Evolutionary conservation across 2,797 vertebrate genomes (phyloP), one percentile per base, ranked within the genome.

Genomic region (Anas capensis): DNA sequence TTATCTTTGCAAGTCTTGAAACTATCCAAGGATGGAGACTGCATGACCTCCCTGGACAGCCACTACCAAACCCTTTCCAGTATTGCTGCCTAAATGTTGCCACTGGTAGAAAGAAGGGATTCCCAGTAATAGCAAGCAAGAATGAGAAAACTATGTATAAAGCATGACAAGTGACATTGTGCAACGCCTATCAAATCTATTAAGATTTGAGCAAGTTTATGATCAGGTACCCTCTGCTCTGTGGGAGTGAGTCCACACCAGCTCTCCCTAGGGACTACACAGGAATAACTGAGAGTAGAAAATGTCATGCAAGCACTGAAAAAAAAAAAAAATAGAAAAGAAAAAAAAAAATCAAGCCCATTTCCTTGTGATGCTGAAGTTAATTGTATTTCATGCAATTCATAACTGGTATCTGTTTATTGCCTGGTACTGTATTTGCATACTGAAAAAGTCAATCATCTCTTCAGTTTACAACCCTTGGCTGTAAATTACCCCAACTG

Each of bases 371-470:
- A 84, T 66, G 51, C 89, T 69, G 68, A 79, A 82, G 75, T 38
- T 71, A 92, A 84, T 84, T 93, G 65, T 84, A 77, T 69, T 73
- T 85, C 71, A 24, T 70, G 44, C 31, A 53, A 83, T 93, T 49
- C 48, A 26, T 61, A 91, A 71, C 72, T 61, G 58, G n/a, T 91
- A 65, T 88, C 66, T 92, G 66, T 64, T 92, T 95, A 93, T 93
- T 93, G 88, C 85, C 66, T 96, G 62, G 40, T 86, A 94, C 75
- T 81, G 44, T 90, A 95, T 96, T 97, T 96, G 92, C 92, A 96
- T 95, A 82, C 72, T 92, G 87, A 95, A 96, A 80, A 95, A 95
- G 93, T 94, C 94, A 96, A 78, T 97, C 96, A 94, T 94, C 79
- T 88, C 88, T 95, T 95, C 87, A 66, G 44, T 93, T 92, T 90